Evolutionary conservation across 2,113 vertebrate genomes (phyloP), one percentile per base, ranked within the genome.

Genomic region (Plestiodon gilberti): DNA sequence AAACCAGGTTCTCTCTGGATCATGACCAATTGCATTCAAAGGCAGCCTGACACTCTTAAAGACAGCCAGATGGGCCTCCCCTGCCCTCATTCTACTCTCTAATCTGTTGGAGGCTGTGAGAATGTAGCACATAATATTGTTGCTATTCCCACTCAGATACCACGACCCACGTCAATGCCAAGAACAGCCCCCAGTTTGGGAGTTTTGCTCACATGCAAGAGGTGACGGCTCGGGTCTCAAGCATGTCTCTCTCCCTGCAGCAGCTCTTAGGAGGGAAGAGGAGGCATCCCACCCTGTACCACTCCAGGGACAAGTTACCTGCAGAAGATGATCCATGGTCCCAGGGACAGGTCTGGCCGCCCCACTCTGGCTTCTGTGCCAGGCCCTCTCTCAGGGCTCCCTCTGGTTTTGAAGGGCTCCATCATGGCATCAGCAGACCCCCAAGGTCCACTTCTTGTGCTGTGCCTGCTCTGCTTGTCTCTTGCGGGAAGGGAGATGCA

Each of bases 391-490:
- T 65, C 59, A 0, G 59, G 48, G 30, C 28, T 22, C 25, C 25
- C 57, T 3, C 7, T 2, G 2, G 9, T 25, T 30, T 11, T 40
- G 69, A 4, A 38, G n/a, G 6, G 52, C 2, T 13, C 82, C 71
- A 59, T 61, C 71, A 59, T 61, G 35, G 55, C 35, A 7, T 8
- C 18, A 2, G 52, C 1, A 23, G 8, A 1, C 25, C 28, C n/a
- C 28, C 25, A 10, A 69, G 67, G 67, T 33, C n/a, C 5, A 11
- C 17, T n/a, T 38, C 23, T 33, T 7, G 35, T 59, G 48, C 25
- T 57, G 48, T 89, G 89, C 89, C 84, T 75, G 71, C 40, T 43
- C 80, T 59, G 57, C 80, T 11, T 30, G 33, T 4, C n/a, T 13
- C 2, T 28, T 15, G 10, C 6, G 22, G 22, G 23, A 3, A 9